A percentile compares a stretch with the other conserved stretches of the same genome.
These are phyloP conservation scores for Heterodera schachtii DNA, from an alignment of 1,140 invertebrate genomes.

Conservation along the genomic window DNA sequence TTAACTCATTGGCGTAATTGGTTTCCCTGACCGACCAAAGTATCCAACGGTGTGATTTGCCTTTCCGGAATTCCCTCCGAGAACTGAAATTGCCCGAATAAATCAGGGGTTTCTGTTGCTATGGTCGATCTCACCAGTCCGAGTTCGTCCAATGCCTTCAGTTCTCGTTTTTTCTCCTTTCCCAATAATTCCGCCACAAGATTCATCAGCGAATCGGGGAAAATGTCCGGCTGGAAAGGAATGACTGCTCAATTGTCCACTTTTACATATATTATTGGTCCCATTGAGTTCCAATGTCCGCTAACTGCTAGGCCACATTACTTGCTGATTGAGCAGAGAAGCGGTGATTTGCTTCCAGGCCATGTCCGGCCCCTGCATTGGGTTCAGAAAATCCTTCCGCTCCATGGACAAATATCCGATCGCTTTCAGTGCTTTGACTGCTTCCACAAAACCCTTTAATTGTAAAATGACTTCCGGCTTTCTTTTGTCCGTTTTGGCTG, in stretches of 20 bases:
- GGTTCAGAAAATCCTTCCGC: slow-evolving; percentile 83
- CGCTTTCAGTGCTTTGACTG: slow-evolving; percentile 80
- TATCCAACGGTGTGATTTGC: slow-evolving; percentile 82
- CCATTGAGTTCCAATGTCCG: no score
- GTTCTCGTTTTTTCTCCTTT: slow-evolving; percentile 66
- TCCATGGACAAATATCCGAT: slow-evolving; percentile 85
- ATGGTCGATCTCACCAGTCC: slow-evolving; percentile 27
- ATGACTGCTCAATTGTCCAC: background rate
- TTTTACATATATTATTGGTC: no score
- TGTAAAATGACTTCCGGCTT: background rate
- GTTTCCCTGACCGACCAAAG: slow-evolving; percentile 69
- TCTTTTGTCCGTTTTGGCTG: background rate
- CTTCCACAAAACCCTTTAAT: slow-evolving; percentile 79
- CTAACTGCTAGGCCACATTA: background rate
- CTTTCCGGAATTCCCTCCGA: slow-evolving; percentile 80
- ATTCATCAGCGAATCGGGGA: slow-evolving; percentile 87
- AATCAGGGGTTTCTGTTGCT: background rate
- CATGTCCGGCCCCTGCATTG: slow-evolving; percentile 84
- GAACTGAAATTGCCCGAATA: slow-evolving; percentile 75
- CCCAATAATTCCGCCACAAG: slow-evolving; percentile 76
- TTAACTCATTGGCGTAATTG: background rate
- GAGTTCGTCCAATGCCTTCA: slow-evolving; percentile 50
- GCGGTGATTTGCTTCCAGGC: slow-evolving; percentile 92
- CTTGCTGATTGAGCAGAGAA: slow-evolving; percentile 78
- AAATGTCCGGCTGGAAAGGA: slow-evolving; percentile 74